phyloP scores from a whole-genome alignment of 1,140 invertebrate genomes.

The Hydropsyche tenuis region DNA sequence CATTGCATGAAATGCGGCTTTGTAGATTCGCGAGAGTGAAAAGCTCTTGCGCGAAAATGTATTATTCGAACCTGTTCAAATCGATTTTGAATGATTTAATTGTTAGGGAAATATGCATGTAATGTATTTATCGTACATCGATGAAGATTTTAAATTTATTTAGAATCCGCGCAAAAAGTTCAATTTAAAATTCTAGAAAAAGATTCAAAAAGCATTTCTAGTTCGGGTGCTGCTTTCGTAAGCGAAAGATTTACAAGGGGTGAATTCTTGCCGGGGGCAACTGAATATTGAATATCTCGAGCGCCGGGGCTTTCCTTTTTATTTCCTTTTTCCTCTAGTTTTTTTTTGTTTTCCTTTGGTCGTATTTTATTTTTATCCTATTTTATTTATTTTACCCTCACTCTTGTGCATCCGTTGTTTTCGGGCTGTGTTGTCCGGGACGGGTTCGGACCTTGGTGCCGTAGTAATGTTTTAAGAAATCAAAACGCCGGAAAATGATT shows the following conservation, averaged over 20 bases:
- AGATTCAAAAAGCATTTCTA: not conserved
- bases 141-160: too few relatives aligned
- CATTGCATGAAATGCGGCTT: too few relatives aligned
- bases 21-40: too few relatives aligned
- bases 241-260: slow-evolving; percentile 50
- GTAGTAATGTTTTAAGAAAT: not conserved
- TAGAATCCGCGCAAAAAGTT: not conserved
- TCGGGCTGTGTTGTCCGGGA: not conserved
- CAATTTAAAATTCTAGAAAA: slow-evolving; percentile 7
- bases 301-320: slow-evolving; percentile 25
- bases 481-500: too few relatives aligned
- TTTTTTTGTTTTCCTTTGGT: not conserved
- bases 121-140: too few relatives aligned
- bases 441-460: not conserved
- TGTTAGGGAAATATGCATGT: too few relatives aligned
- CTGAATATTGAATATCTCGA: slow-evolving; percentile 50
- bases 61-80: too few relatives aligned
- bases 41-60: too few relatives aligned
- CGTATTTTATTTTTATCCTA: not conserved
- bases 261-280: slow-evolving; percentile 48
- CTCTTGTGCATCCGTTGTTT: not conserved
- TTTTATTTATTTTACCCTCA: too few relatives aligned
- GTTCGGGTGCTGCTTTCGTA: slow-evolving; percentile 46
- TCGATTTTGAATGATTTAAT: too few relatives aligned
- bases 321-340: slow-evolving; percentile 29